Evolutionary conservation across 2,797 vertebrate species (phyloP), one percentile per base, ranked within the genome.

Genomic region (Coilia nasus): DNA sequence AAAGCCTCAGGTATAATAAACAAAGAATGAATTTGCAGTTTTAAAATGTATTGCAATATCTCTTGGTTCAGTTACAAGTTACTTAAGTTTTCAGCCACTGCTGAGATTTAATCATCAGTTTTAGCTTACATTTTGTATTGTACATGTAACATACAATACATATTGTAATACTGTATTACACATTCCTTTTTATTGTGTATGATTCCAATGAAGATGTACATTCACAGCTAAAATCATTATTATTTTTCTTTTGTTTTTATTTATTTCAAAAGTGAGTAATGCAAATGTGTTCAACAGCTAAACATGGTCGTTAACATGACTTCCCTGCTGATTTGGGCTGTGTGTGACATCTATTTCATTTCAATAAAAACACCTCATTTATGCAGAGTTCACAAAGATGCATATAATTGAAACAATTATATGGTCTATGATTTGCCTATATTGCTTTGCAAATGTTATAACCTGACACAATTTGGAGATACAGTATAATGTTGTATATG

Each of bases 151-250:
- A 78, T 5, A n/a, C n/a, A n/a, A n/a, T n/a, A n/a, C n/a, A n/a
- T n/a, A n/a, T n/a, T n/a, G n/a, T n/a, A n/a, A n/a, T n/a, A n/a
- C n/a, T n/a, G n/a, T n/a, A 44, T 7, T 78, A 35, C 31, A 21
- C 71, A 78, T 78, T 78, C 71, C 71, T 78, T 19, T 75, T 75
- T 19, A 75, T 41, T 15, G 17, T 78, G 35, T 78, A 35, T 78
- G 71, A 75, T 75, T 75, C 67, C 67, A 75, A 14, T 41, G 17
- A 31, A 71, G 28, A 78, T 78, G 9, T 35, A 78, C 71, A 41
- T 78, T 44, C 71, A 78, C 71, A 31, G 71, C 17, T 78, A 17
- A 21, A 59, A 59, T 59, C 17, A 44, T 21, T 35, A 41, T 75
- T 35, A 75, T 35, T 35, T 35, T 75, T 0, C 2, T 75, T 35